Base-by-base conservation (phyloP, 2,113 vertebrate species). In the Plecotus auritus region DNA sequence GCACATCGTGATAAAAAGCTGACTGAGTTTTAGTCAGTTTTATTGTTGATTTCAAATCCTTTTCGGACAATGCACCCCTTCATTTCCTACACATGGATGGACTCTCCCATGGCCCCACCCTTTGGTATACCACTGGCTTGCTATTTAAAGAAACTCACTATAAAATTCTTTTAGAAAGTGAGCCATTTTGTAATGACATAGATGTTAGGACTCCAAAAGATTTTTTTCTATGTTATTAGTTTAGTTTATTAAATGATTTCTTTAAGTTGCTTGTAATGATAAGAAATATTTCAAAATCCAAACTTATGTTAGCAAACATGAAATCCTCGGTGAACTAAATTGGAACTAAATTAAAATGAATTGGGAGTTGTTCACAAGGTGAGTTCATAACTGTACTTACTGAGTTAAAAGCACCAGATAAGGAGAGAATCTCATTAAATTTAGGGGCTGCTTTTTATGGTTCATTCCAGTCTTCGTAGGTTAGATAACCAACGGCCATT, bases 261-360 rank as follows among this genome's bases (percentile, higher is more conserved):
- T 88, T 95, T 91, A 90, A 94, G 32, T 88, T 87, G 22, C 9
- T 77, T 88, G 47, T 74, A 86, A 80, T 76, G 5, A 77, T 61
- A 56, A 22, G 1, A 49, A 76, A 66, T 73, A 73, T 93, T 92
- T 94, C 32, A 56, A 90, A 88, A 85, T 77, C 61, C 85, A 88
- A 73, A 88, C 22, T 88, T 73, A 85, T 0, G 22, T 92, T 95
- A 69, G 69, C 32, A 90, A 96, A 80, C 7, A 91, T 86, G 59
- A 40, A 37, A 78, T 23, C 11, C 82, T 80, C 87, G 76, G 67
- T 83, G 56, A 94, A 61, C 84, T 73, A 67, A 49, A 91, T 64
- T 20, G 91, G n/a, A 95, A 93, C 9, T 96, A 74, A 86, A 92
- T 64, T 49, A 85, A 81, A 90, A 88, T 7, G 49, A 61, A 61